Percentiles rank a stretch among this genome's conserved stretches.
Conservation (phyloP, 1,140 invertebrate species). For the Pseudomyrmex concolor region DNA sequence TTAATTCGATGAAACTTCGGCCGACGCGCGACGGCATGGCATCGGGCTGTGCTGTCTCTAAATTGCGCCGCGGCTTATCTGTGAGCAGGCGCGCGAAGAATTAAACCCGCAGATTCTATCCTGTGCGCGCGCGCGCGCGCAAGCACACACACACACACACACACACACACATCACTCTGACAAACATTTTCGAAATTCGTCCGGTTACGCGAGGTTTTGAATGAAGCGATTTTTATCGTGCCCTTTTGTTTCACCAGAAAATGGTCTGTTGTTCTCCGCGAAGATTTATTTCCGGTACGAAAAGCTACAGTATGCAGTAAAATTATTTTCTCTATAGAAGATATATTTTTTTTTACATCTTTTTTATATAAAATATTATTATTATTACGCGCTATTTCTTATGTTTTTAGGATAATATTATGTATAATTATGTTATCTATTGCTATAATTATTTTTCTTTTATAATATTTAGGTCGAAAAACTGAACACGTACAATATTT, state of each 20-base stretch:
- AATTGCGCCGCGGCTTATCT: constrained; percentile 39
- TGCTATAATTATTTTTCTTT: neutral
- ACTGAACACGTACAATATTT: neutral
- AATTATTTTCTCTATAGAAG: constrained; percentile 41
- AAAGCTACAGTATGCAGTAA: constrained; percentile 4
- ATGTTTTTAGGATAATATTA: neutral
- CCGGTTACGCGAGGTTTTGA: constrained; percentile 12
- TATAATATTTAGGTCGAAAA: too few species aligned
- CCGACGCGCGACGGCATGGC: neutral
- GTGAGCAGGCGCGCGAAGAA: constrained; percentile 31
- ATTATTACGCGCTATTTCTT: neutral
- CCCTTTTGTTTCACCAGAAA: constrained; percentile 40
- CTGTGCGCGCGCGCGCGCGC: neutral
- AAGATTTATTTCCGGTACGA: constrained; percentile 53
- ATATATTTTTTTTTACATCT: constrained; percentile 7
- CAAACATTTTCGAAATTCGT: constrained; percentile 53
- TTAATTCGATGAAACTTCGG: constrained; percentile 67
- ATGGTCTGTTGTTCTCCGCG: constrained; percentile 32
- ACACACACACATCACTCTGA: neutral
- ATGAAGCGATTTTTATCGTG: constrained; percentile 51
- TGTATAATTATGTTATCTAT: neutral
- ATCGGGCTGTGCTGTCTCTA: constrained; percentile 25
- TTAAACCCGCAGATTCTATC: constrained; percentile 59
- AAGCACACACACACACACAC: too few species aligned
- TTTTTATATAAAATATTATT: neutral